Evolutionary conservation across 2,888 invertebrate genomes (phyloP).

Genomic region (Liodrosophila aerea): DNA sequence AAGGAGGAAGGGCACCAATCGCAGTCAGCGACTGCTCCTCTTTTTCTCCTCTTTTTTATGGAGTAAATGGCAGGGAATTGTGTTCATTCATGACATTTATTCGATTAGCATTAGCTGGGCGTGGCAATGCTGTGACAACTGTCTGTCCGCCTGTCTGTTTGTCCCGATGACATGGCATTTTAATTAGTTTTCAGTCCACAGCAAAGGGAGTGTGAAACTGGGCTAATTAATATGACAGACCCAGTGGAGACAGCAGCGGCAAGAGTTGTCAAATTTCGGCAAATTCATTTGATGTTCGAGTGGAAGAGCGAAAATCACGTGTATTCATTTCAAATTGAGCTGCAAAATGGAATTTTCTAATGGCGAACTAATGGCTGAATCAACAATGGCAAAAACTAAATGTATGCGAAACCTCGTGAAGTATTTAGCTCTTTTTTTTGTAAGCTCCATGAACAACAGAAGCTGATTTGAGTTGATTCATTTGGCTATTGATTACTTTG

Average conservation of each 20-base stretch:
- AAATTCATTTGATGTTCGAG: slow-evolving; percentile 28
- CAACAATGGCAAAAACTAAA: too few species aligned
- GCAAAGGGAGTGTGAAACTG: slow-evolving; percentile 17
- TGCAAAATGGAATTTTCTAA: slow-evolving; percentile 21
- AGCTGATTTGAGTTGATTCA: too few species aligned
- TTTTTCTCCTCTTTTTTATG: slow-evolving; percentile 9
- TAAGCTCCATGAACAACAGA: too few species aligned
- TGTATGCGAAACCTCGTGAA: too few species aligned
- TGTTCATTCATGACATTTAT: slow-evolving; percentile 67
- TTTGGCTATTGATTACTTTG: too few species aligned
- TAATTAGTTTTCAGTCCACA: slow-evolving; percentile 69
- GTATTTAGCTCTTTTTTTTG: too few species aligned
- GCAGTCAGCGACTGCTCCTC: background rate
- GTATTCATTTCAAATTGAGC: slow-evolving; percentile 3
- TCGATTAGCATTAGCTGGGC: slow-evolving; percentile 55
- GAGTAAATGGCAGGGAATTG: slow-evolving; percentile 7
- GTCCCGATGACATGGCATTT: slow-evolving; percentile 61
- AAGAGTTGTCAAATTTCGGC: slow-evolving; percentile 13
- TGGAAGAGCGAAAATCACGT: slow-evolving; percentile 15
- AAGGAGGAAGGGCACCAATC: background rate
- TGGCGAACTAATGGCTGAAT: too few species aligned
- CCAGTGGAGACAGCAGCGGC: slow-evolving; percentile 35
- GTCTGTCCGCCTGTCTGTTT: slow-evolving; percentile 12
- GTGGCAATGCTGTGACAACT: background rate
- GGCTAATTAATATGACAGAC: slow-evolving; percentile 74